Conservation (phyloP, 2,113 vertebrate species). For the Anolis carolinensis region DNA sequence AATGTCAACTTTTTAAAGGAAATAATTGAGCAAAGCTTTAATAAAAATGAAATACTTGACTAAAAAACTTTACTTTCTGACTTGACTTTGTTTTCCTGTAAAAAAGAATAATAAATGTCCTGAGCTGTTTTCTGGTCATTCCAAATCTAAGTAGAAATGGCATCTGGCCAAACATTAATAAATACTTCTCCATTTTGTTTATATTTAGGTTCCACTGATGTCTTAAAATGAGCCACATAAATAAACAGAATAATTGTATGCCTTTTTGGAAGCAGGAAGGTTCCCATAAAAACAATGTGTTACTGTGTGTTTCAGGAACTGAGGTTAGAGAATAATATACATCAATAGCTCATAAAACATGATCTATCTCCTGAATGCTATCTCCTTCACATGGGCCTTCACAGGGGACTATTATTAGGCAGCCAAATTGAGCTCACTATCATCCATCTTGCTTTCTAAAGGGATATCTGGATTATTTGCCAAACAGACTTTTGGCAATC, state of each 20-base stretch:
- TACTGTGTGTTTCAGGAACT: slow-evolving; percentile 30
- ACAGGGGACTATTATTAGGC: slow-evolving; percentile 4
- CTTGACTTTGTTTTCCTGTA: slow-evolving; percentile 27
- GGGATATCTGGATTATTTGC: background rate
- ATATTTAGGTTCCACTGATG: slow-evolving; percentile 15
- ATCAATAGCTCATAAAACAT: slow-evolving; percentile 37
- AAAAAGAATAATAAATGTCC: slow-evolving; percentile 9
- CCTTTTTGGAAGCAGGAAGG: slow-evolving; percentile 1
- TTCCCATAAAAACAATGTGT: slow-evolving; percentile 29
- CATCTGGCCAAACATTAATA: slow-evolving; percentile 23
- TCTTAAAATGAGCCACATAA: slow-evolving; percentile 31
- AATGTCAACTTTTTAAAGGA: background rate
- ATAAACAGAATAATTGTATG: slow-evolving; percentile 49
- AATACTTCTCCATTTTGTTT: background rate
- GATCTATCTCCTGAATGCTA: slow-evolving; percentile 4
- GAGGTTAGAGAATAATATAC: slow-evolving; percentile 31
- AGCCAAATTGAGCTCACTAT: background rate
- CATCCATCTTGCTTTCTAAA: slow-evolving; percentile 22
- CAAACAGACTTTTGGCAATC: background rate
- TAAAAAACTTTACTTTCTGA: slow-evolving; percentile 1
- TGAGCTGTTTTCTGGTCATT: background rate
- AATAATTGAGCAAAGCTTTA: background rate
- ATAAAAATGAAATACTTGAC: background rate
- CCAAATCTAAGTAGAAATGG: slow-evolving; percentile 22
- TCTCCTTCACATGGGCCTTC: slow-evolving; percentile 10